A percentile compares a stretch with the other conserved stretches of the same genome.
These are phyloP conservation scores for Lepilemur septentrionalis DNA, from an alignment of 2,797 vertebrate genomes.

Conservation along the genomic window DNA sequence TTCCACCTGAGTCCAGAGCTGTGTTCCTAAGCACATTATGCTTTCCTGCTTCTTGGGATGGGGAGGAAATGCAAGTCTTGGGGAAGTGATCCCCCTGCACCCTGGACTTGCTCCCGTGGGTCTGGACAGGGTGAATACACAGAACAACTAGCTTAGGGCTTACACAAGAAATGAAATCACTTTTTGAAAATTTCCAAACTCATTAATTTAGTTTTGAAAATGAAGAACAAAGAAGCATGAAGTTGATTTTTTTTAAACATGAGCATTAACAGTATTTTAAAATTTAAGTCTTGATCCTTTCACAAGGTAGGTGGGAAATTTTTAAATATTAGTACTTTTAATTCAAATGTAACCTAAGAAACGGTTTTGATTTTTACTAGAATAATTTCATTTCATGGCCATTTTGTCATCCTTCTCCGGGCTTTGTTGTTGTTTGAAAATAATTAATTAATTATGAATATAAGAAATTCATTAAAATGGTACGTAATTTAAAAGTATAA, in stretches of 20 bases:
- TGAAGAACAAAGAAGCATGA: neutral
- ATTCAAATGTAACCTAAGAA: constrained; percentile 14
- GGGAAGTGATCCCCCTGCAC: neutral
- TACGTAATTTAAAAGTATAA: neutral
- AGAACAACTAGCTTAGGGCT: neutral
- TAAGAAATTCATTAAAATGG: neutral
- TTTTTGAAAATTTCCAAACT: neutral
- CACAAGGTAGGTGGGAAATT: neutral
- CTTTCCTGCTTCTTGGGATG: neutral
- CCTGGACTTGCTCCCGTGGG: neutral
- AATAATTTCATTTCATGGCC: neutral
- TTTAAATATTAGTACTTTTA: neutral
- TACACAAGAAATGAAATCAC: neutral
- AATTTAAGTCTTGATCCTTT: neutral
- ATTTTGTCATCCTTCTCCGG: neutral
- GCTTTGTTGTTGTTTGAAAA: neutral
- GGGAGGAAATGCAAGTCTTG: neutral
- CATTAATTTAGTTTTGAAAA: constrained; percentile 51
- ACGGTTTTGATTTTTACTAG: neutral
- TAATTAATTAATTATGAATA: neutral
- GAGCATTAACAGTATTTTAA: neutral
- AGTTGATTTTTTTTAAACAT: neutral
- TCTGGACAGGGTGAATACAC: neutral
- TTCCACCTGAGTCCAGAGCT: neutral
- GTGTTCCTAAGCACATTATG: neutral